Conservation (phyloP, 2,888 invertebrate genomes). For the Drosophila planitibia region DNA sequence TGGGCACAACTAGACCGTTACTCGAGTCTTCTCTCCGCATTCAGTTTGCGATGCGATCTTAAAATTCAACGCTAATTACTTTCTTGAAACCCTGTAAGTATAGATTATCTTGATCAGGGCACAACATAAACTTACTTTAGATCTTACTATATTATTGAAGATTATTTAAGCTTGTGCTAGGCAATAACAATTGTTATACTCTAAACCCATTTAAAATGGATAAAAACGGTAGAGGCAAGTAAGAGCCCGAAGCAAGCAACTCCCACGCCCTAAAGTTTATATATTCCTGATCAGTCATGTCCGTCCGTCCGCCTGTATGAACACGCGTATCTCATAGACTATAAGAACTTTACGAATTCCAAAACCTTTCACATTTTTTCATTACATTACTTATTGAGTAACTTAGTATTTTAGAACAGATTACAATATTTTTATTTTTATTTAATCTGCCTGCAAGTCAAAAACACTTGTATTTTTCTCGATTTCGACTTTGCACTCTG, state of each 20-base stretch:
- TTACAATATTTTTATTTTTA: not conserved
- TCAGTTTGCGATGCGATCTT: not conserved
- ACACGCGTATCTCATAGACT: too few species aligned
- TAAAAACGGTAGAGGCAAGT: too few species aligned
- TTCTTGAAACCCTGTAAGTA: not conserved
- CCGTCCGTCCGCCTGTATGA: too few species aligned
- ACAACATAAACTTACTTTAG: not conserved
- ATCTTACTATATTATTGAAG: too few species aligned
- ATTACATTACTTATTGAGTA: not conserved
- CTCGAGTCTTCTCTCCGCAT: conserved; percentile 2
- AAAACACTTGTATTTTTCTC: not conserved
- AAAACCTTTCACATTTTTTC: not conserved
- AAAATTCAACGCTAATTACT: not conserved
- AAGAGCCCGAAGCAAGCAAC: too few species aligned
- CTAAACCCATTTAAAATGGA: too few species aligned
- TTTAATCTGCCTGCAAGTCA: not conserved
- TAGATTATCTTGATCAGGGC: not conserved
- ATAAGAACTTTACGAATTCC: not conserved
- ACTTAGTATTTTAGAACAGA: not conserved
- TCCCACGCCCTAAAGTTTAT: too few species aligned
- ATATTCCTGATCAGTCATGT: too few species aligned
- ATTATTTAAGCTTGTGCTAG: too few species aligned
- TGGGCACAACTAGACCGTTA: not conserved
- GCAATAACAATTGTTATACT: too few species aligned
- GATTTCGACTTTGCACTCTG: conserved; percentile 63